Conservation (phyloP, 2,888 invertebrate species). For the Polia nebulosa region DNA sequence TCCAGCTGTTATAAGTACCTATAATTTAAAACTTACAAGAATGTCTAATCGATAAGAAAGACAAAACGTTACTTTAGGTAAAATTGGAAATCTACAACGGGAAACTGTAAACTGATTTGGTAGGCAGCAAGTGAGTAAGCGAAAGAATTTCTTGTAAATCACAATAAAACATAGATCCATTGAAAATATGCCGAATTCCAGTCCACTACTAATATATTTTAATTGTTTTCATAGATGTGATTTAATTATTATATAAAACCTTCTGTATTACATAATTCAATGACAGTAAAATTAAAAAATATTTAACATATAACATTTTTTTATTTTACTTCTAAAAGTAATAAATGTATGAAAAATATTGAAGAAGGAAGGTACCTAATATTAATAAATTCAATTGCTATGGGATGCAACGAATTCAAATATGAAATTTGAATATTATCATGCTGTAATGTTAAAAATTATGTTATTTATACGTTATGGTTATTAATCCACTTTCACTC, state of each 20-base stretch:
- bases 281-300: too few relatives aligned
- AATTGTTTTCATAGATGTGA: not conserved
- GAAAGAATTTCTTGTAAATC: not conserved
- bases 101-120: not conserved
- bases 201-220: not conserved
- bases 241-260: too few relatives aligned
- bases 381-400: not conserved
- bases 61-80: not conserved
- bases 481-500: conserved; percentile 57
- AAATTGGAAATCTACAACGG: not conserved
- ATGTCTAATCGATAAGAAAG: too few relatives aligned
- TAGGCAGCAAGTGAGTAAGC: not conserved
- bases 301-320: too few relatives aligned
- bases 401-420: conserved; percentile 33
- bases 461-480: conserved; percentile 42
- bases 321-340: too few relatives aligned
- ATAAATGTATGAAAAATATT: too few relatives aligned
- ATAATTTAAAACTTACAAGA: not conserved
- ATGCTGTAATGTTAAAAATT: conserved; percentile 44
- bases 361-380: too few relatives aligned
- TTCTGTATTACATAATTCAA: too few relatives aligned
- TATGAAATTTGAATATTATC: conserved; percentile 50
- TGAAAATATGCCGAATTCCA: not conserved
- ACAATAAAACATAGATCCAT: not conserved
- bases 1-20: not conserved